Evolutionary conservation across 2,797 vertebrate genomes (phyloP), one percentile per base, ranked within the genome.

Genomic region (Sebastes matsubarae): DNA sequence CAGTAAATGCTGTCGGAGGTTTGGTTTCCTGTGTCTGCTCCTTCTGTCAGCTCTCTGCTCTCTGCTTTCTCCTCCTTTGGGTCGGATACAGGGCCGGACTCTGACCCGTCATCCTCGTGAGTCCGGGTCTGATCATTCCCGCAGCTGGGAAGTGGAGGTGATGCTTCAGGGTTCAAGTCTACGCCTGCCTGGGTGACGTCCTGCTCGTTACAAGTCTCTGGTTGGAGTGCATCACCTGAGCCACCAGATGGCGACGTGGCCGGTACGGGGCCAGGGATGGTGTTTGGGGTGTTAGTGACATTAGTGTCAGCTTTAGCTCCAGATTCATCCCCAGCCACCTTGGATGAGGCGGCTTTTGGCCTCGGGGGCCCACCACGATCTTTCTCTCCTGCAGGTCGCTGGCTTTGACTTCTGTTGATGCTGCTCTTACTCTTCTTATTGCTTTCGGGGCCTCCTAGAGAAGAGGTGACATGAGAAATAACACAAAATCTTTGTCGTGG

Each of bases 351-450:
- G 1, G 58, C 63, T 11, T 30, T 70, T n/a, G 75, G 29, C 16
- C 42, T 88, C 2, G 46, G 77, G 11, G 68, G 84, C 1, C n/a
- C 29, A 5, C 24, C 52, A 5, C 25, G 50, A 2, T 89, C 91
- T 24, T 85, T 36, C 11, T 92, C 73, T 1, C 42, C 71, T 18
- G 65, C 65, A 60, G 87, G 90, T 68, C 73, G 78, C 81, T 94
- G 86, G 73, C 93, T 96, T 77, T 94, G 94, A 55, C 85, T 93
- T 67, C 84, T 92, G 60, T 9, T 38, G 72, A 93, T 38, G 55
- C 16, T 93, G 3, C 83, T 85, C 85, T 93, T 91, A 46, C 42
- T 87, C 76, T 92, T 94, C 67, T 90, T 91, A 30, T 2, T 87
- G 83, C 58, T 82, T 58, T 67, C 67, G 20, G 60, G 1, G 24